Evolutionary conservation across 2,113 vertebrate genomes (phyloP), one percentile per base, ranked within the genome.

Genomic region (Cynopterus brachyotis): DNA sequence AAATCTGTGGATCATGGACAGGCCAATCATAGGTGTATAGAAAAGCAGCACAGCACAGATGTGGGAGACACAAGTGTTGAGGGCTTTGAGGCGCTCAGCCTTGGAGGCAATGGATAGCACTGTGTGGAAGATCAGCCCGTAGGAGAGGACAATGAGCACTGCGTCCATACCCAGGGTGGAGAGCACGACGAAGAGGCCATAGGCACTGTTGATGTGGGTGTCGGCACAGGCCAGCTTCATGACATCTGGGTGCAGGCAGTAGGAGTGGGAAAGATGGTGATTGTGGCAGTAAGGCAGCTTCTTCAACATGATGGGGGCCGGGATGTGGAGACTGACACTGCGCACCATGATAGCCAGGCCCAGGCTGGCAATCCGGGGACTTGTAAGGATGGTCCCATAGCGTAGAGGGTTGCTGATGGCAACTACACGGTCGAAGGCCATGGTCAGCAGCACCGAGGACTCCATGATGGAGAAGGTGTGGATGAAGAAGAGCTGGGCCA

Each of bases 401-500:
- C 67, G 83, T 42, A 91, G 24, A 3, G 97, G 97, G 8, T 19
- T 95, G 88, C 96, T 95, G 89, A 98, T 97, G 64, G 97, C 97
- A 73, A 97, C 89, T 0, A 96, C 87, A 47, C 70, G 96, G 73
- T 98, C 96, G 47, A 97, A 96, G 3, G 82, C 97, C 94, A 96
- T 98, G 47, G 91, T 89, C 59, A 98, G 60, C 37, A 97, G 91
- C 70, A 97, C 94, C 0, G 96, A 96, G 26, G 97, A 98, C 85
- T 98, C 95, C 8, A 95, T 93, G 70, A 96, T 55, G 37, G 97
- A 97, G 59, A 97, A 94, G 2, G 87, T 96, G 5, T 97, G 97
- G 66, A 98, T 92, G 66, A 97, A 97, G 73, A 97, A 98, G 28
- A 97, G 93, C 60, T 96, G 97, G 42, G 85, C 72, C 35, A 98